Evolutionary conservation across 2,113 vertebrate species (phyloP), one percentile per base, ranked within the genome.

Genomic region (Columba janthina): DNA sequence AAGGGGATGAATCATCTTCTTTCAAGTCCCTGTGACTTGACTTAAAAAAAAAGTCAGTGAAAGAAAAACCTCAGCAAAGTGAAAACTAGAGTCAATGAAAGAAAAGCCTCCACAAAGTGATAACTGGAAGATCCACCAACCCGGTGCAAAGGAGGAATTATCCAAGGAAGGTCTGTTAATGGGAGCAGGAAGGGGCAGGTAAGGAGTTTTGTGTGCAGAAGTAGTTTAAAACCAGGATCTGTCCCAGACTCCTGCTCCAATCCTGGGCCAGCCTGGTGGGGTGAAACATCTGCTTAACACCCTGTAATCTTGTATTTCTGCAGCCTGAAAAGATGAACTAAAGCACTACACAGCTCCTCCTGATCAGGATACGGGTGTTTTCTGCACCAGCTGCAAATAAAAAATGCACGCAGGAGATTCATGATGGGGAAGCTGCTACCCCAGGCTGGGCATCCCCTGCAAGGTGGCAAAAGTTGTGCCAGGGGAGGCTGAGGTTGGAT

Each of bases 1-100:
- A 69, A 94, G 54, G 58, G 73, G 65, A 84, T 97, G 94, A 97
- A 58, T 96, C 93, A 97, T 60, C 51, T 91, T 74, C 88, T 94
- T 86, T 94, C 73, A 46, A 95, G 82, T 28, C 81, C 64, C 74
- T 77, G 70, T 54, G 76, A 90, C 90, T 88, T 42, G 29, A 32
- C 72, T 94, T 71, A 0, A 36, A 87, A 44, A 44, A 44, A 44
- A 93, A 94, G 66, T 29, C 77, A 78, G 57, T 12, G 85, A 60
- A 60, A 88, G 76, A 74, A 87, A 96, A 94, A 57, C 38, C 51
- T 90, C 78, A 42, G 65, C 42, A 61, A 54, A 82, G 57, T 51
- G 70, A 57, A 76, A 90, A 34, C 34, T 62, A 25, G 57, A 69
- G 66, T 67, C 38, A 62, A 50, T n/a, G 67, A 61, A 62, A 93